A percentile compares a stretch with the other conserved stretches of the same genome.
Evolutionary conservation across 2,113 vertebrate genomes (phyloP).

Genomic region (Murina feae): DNA sequence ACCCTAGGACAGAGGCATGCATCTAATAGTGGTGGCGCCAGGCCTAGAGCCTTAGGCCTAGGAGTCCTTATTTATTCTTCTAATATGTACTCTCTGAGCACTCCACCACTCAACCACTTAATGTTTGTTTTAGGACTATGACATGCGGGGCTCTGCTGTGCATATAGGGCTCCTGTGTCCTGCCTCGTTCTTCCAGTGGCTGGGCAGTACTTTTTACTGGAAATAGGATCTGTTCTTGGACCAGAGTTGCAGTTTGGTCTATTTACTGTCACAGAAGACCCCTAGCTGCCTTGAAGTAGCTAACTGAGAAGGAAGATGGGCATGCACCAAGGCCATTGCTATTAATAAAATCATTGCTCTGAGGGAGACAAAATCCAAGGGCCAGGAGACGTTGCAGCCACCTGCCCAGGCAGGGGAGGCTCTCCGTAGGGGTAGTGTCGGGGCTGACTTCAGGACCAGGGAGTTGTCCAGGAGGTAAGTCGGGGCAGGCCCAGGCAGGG

Average conservation of each 20-base stretch:
- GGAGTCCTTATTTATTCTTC: not conserved
- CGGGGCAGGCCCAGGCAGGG: not conserved
- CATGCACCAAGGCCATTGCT: not conserved
- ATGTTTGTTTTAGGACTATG: not conserved
- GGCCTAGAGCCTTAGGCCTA: not conserved
- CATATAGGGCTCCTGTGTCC: too few relatives aligned
- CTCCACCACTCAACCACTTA: not conserved
- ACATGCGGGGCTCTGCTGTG: not conserved
- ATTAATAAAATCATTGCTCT: not conserved
- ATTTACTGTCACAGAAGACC: not conserved
- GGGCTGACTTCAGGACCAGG: not conserved
- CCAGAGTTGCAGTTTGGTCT: too few relatives aligned
- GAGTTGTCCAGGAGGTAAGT: not conserved
- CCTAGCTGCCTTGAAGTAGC: not conserved
- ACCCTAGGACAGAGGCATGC: not conserved
- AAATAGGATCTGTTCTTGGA: too few relatives aligned
- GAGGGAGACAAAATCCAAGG: not conserved
- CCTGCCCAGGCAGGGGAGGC: not conserved
- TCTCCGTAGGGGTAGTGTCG: not conserved
- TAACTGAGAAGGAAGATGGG: not conserved
- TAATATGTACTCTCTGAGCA: not conserved
- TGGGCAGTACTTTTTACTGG: too few relatives aligned
- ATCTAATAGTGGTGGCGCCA: not conserved
- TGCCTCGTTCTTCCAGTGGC: too few relatives aligned
- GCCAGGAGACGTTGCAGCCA: too few relatives aligned